Conservation (phyloP, 2,888 invertebrate genomes). For the Agrenia bidenticulata region DNA sequence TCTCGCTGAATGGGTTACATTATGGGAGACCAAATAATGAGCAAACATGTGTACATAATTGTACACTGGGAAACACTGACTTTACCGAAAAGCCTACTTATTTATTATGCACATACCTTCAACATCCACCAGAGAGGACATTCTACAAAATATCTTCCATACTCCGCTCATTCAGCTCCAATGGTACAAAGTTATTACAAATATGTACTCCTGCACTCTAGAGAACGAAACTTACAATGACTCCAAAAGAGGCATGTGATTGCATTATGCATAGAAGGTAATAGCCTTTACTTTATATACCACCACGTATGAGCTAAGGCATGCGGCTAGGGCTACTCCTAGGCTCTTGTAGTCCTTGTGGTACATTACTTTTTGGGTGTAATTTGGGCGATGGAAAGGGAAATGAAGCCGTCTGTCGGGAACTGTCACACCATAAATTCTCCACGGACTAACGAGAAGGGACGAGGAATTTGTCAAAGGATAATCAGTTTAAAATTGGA, state of each 20-base stretch:
- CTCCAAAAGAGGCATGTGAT: too few species aligned
- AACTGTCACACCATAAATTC: conserved; percentile 47
- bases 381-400: conserved; percentile 15
- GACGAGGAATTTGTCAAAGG: conserved; percentile 45
- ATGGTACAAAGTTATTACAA: too few species aligned
- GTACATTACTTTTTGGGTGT: conserved; percentile 13
- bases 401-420: conserved; percentile 32
- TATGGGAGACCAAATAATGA: conserved; percentile 11
- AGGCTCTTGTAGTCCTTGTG: too few species aligned
- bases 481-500: conserved; percentile 48
- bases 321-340: too few species aligned
- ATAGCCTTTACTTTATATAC: too few species aligned
- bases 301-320: too few species aligned
- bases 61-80: background rate
- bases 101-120: conserved; percentile 18
- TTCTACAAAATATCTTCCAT: too few species aligned
- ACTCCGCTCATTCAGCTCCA: too few species aligned
- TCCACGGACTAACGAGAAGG: conserved; percentile 46
- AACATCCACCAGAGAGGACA: conserved; percentile 6
- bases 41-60: conserved; percentile 12
- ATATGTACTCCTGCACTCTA: too few species aligned
- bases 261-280: too few species aligned
- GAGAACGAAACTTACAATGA: too few species aligned
- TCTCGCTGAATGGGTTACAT: conserved; percentile 2
- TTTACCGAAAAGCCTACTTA: background rate